These are phyloP conservation scores for Periophthalmus modestus DNA, from an alignment of 2,113 vertebrate species.

Conservation along the genomic window DNA sequence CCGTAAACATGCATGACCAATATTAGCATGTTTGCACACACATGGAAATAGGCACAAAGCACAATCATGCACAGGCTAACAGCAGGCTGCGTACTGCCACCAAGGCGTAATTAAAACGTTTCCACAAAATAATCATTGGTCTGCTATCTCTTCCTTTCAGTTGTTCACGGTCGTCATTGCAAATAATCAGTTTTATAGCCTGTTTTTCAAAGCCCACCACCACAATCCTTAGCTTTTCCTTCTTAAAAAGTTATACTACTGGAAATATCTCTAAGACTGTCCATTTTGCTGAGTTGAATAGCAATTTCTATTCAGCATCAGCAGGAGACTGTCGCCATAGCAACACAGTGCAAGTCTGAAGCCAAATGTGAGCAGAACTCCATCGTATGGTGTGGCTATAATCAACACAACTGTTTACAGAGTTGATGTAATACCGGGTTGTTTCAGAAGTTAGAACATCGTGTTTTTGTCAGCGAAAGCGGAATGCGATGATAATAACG, in stretches of 20 bases:
- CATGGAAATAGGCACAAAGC: not conserved
- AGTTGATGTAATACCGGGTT: not conserved
- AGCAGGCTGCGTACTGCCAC: not conserved
- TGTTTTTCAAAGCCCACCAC: not conserved
- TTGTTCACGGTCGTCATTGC: not conserved
- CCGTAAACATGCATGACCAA: constrained; percentile 20
- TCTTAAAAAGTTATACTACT: not conserved
- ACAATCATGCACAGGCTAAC: not conserved
- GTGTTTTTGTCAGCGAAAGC: too few relatives aligned
- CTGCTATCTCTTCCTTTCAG: not conserved
- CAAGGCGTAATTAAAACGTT: not conserved
- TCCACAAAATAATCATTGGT: not conserved
- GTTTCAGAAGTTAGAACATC: too few relatives aligned
- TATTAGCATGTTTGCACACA: constrained; percentile 20
- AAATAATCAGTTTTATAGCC: not conserved
- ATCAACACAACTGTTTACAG: constrained; percentile 13
- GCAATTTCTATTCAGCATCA: constrained; percentile 25
- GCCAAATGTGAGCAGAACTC: constrained; percentile 40
- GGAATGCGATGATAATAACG: too few relatives aligned
- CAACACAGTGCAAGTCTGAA: constrained; percentile 53
- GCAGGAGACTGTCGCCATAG: constrained; percentile 57
- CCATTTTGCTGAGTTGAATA: not conserved
- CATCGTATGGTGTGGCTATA: constrained; percentile 26
- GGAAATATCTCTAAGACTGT: not conserved
- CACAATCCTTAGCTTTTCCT: not conserved